Evolutionary conservation across 2,113 vertebrate species (phyloP).

Genomic region (Psittacula cyanocephala): DNA sequence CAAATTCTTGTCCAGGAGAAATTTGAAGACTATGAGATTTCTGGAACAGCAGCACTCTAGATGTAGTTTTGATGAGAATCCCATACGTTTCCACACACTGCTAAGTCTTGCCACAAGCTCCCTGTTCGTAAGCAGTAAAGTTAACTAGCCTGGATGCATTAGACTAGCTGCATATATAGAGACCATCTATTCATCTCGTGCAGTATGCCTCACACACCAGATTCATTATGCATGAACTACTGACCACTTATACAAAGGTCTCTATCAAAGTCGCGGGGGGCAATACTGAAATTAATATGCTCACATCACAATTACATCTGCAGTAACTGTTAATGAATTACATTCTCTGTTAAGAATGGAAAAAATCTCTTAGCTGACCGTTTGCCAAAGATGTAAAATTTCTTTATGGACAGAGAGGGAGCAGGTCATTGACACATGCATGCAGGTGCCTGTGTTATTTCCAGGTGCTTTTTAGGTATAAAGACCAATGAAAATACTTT

Average conservation of each 20-base stretch:
- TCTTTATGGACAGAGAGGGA: background rate
- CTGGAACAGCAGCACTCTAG: background rate
- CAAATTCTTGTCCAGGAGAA: background rate
- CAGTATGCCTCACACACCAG: too few species aligned
- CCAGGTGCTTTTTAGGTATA: background rate
- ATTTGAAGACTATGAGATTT: background rate
- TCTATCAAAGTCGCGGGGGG: background rate
- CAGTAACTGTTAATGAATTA: background rate
- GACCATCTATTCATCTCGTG: background rate
- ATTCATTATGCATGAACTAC: too few species aligned
- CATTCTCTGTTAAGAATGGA: background rate
- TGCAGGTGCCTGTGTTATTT: background rate
- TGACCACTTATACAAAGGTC: background rate
- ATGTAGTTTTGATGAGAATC: background rate
- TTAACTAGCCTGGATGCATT: background rate
- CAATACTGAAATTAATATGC: background rate
- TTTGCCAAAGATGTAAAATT: background rate
- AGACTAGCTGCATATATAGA: fast-evolving
- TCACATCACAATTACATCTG: background rate
- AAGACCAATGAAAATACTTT: background rate
- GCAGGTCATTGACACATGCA: background rate
- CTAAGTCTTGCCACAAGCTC: background rate
- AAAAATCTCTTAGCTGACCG: background rate
- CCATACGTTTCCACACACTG: background rate
- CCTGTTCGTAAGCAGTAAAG: background rate